Evolutionary conservation across 2,797 vertebrate species (phyloP), one percentile per base, ranked within the genome.

Genomic region (Ptychadena robeensis): DNA sequence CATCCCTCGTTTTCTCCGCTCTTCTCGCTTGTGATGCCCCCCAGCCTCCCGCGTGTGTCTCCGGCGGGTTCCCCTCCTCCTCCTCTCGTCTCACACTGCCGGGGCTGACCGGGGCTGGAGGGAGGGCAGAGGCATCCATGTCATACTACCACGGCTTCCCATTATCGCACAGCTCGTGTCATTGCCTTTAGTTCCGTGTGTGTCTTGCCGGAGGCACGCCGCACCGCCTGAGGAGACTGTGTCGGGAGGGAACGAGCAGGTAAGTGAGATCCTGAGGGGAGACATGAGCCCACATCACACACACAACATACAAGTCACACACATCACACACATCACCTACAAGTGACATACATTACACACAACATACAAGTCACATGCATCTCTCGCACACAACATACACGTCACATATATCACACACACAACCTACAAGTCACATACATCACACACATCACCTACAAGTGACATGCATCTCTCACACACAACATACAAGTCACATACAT

Each of bases 41-140:
- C 69, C 69, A 83, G 82, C 75, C 82, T 80, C 44, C 82, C 32
- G 44, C 44, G 53, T 31, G 63, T 74, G 80, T 59, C 65, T 76
- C 66, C 81, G 37, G 73, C 68, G 38, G 59, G 57, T 67, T 79
- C 44, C 82, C 79, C 64, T 72, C 65, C 82, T 73, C 79, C 70
- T 83, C 69, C 75, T 79, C 63, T 73, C 35, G 31, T 28, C 65
- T 75, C 48, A 48, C 66, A 11, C 53, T 75, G 77, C 82, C 82
- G 76, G 82, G 70, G 70, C 76, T 80, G 64, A 84, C 40, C 71
- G 63, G 66, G 57, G 66, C 81, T 82, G 73, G 80, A 82, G 80
- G 72, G 82, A 83, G 82, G 74, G 67, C 81, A 79, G 40, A 79
- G 82, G 35, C 82, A 80, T 80, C 77, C 82, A 85, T 85, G 77